These are phyloP conservation scores for Lithobates pipiens DNA, from an alignment of 2,797 vertebrate species.

Conservation along the genomic window DNA sequence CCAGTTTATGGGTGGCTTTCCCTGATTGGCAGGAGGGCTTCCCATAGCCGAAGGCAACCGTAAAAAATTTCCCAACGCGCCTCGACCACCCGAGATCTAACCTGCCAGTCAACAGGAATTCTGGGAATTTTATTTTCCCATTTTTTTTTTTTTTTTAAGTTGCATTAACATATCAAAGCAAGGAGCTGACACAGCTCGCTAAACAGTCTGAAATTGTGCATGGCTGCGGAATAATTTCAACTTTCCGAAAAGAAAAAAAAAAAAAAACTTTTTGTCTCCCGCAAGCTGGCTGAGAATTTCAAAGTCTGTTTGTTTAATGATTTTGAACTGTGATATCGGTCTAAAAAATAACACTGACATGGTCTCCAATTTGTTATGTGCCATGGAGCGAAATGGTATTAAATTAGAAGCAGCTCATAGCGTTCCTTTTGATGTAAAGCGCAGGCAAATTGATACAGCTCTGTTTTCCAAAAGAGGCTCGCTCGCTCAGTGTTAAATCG, in stretches of 20 bases:
- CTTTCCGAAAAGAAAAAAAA: constrained; percentile 45
- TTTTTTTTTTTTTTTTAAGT: constrained; percentile 65
- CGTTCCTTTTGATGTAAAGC: constrained; percentile 42
- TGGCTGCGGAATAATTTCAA: constrained; percentile 63
- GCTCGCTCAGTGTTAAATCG: constrained; percentile 52
- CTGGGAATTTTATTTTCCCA: constrained; percentile 64
- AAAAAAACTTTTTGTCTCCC: constrained; percentile 55
- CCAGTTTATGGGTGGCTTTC: constrained; percentile 71
- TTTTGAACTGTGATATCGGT: constrained; percentile 75
- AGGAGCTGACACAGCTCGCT: constrained; percentile 76
- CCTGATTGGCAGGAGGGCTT: constrained; percentile 86
- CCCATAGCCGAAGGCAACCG: constrained; percentile 78
- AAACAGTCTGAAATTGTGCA: constrained; percentile 68
- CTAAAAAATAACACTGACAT: constrained; percentile 66
- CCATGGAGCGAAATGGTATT: constrained; percentile 62
- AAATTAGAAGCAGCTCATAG: constrained; percentile 67
- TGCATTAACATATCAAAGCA: constrained; percentile 81
- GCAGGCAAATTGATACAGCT: constrained; percentile 45
- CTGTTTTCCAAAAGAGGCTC: constrained; percentile 26
- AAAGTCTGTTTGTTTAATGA: constrained; percentile 76
- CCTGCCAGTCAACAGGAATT: constrained; percentile 68
- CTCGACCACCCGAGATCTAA: constrained; percentile 73
- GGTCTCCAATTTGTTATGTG: constrained; percentile 68
- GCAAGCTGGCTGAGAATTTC: constrained; percentile 67
- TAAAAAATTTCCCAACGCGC: constrained; percentile 78